Conservation (phyloP, 1,140 invertebrate genomes). For the Drosophila asahinai region DNA sequence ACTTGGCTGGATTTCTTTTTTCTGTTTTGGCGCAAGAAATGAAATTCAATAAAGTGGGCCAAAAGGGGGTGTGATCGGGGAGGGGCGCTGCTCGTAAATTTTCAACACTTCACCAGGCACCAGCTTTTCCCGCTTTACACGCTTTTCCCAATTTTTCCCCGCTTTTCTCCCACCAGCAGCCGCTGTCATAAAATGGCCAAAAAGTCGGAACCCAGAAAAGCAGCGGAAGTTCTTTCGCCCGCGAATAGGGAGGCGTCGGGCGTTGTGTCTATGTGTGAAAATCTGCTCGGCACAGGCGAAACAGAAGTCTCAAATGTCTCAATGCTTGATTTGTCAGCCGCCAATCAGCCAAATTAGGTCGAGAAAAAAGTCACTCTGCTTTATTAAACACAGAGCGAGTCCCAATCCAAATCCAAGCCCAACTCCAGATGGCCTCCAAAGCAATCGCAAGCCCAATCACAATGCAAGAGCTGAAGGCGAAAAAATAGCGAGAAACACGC, state of each 20-base stretch:
- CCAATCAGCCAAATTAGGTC: slow-evolving; percentile 74
- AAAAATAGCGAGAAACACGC: slow-evolving; percentile 58
- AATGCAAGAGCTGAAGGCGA: slow-evolving; percentile 27
- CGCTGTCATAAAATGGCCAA: slow-evolving; percentile 72
- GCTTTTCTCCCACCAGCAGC: background rate
- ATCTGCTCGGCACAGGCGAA: slow-evolving; percentile 32
- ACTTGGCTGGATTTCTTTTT: slow-evolving; percentile 62
- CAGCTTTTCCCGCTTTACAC: slow-evolving; percentile 15
- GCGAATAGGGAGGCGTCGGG: slow-evolving; percentile 15
- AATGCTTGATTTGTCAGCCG: slow-evolving; percentile 41
- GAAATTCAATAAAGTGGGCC: slow-evolving; percentile 59
- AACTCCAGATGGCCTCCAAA: slow-evolving; percentile 54
- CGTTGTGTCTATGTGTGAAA: slow-evolving; percentile 73
- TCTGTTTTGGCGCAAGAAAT: slow-evolving; percentile 50
- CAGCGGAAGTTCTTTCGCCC: slow-evolving; percentile 33
- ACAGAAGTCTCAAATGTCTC: slow-evolving; percentile 36
- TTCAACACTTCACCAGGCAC: slow-evolving; percentile 75
- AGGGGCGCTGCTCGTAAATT: slow-evolving; percentile 66
- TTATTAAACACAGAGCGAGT: slow-evolving; percentile 54
- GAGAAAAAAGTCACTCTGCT: slow-evolving; percentile 43
- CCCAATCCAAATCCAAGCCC: slow-evolving; percentile 19
- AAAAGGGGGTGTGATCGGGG: slow-evolving; percentile 14
- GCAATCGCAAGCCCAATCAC: slow-evolving; percentile 32
- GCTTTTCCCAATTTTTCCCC: background rate
- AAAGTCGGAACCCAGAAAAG: slow-evolving; percentile 41